These are phyloP conservation scores for Tenthredo mesomela DNA, from an alignment of 2,888 invertebrate species.

Conservation along the genomic window DNA sequence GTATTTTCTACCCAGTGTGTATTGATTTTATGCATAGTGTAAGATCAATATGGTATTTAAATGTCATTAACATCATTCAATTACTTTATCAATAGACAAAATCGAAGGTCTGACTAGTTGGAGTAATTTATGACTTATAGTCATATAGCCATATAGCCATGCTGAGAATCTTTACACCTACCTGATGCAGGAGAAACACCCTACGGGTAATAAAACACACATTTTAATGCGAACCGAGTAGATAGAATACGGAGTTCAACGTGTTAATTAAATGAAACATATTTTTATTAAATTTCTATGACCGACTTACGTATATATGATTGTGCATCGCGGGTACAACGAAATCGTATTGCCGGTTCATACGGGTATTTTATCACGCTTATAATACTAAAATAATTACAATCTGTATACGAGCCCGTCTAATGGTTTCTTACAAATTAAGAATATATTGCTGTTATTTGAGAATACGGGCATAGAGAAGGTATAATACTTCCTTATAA, in stretches of 20 bases:
- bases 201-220: conserved; percentile 59
- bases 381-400: neutral
- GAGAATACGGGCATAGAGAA: neutral
- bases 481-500: neutral
- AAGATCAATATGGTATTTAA: conserved; percentile 17
- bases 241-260: conserved; percentile 33
- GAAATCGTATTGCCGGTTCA: neutral
- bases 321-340: neutral
- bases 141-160: conserved; percentile 59
- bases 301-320: neutral
- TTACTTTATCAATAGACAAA: conserved; percentile 59
- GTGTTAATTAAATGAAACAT: conserved; percentile 66
- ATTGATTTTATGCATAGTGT: conserved; percentile 17
- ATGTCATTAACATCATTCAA: conserved; percentile 16
- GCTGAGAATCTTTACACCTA: conserved; percentile 61
- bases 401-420: neutral
- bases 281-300: conserved; percentile 57
- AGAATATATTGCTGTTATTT: neutral
- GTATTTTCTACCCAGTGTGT: neutral
- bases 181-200: conserved; percentile 54
- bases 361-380: neutral
- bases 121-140: conserved; percentile 59
- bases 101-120: conserved; percentile 55
- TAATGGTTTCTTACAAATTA: conserved; percentile 4
- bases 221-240: conserved; percentile 58